These are phyloP conservation scores for Osmerus mordax DNA, from an alignment of 2,113 vertebrate species.

Conservation along the genomic window DNA sequence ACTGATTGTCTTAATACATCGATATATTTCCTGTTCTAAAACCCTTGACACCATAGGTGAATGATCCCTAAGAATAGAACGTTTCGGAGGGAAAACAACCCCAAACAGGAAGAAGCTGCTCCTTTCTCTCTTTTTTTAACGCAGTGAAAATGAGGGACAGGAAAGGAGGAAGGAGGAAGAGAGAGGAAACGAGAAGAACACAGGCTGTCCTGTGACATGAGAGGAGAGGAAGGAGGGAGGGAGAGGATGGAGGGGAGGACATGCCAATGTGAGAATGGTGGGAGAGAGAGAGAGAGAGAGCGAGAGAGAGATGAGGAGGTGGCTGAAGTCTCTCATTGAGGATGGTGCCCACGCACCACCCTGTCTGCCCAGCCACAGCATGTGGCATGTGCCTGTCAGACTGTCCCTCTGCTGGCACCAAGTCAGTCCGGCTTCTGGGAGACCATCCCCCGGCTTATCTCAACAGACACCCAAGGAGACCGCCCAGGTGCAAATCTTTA, in stretches of 20 bases:
- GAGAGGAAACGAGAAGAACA: too few relatives aligned
- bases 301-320: neutral
- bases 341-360: constrained; percentile 46
- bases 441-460: constrained; percentile 4
- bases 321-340: constrained; percentile 28
- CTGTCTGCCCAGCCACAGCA: constrained; percentile 27
- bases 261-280: neutral
- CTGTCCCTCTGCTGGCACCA: constrained; percentile 20
- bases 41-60: too few relatives aligned
- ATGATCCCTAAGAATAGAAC: too few relatives aligned
- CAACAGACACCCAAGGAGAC: constrained; percentile 8
- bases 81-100: too few relatives aligned
- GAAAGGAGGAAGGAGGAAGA: too few relatives aligned
- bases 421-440: constrained; percentile 8
- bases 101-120: too few relatives aligned
- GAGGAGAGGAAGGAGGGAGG: neutral
- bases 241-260: neutral
- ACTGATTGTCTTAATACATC: too few relatives aligned
- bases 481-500: too few relatives aligned
- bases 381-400: constrained; percentile 36
- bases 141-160: too few relatives aligned
- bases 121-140: too few relatives aligned
- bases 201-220: too few relatives aligned
- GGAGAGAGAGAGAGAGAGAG: neutral
- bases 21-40: too few relatives aligned